Evolutionary conservation across 1,140 invertebrate genomes (phyloP).

Genomic region (Maniola jurtina): DNA sequence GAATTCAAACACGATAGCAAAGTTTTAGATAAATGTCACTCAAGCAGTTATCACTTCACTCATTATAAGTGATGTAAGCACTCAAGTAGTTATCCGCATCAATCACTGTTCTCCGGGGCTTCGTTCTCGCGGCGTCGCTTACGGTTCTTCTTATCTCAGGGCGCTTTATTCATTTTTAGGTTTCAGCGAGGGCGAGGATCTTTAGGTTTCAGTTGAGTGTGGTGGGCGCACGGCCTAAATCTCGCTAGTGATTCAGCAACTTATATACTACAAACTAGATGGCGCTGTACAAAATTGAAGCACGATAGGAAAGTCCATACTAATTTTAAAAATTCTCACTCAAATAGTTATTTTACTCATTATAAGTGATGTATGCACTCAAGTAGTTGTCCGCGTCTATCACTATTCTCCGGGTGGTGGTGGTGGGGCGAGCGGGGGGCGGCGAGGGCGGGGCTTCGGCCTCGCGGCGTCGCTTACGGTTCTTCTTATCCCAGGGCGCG

Average conservation of each 20-base stretch:
- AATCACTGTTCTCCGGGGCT: constrained; percentile 17
- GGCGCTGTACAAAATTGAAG: no score
- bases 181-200: constrained; percentile 69
- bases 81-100: constrained; percentile 57
- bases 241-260: no score
- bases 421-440: neutral
- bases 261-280: no score
- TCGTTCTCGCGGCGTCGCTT: constrained; percentile 35
- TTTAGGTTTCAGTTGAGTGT: no score
- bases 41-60: constrained; percentile 23
- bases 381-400: constrained; percentile 51
- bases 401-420: constrained; percentile 16
- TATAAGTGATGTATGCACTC: constrained; percentile 66
- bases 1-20: neutral
- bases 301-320: neutral
- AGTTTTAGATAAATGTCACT: neutral
- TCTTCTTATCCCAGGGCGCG: constrained; percentile 72
- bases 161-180: no score
- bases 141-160: constrained; percentile 70
- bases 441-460: constrained; percentile 9
- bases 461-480: constrained; percentile 44
- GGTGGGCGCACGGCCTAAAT: no score
- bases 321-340: no score
- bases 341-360: constrained; percentile 33
- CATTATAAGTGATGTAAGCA: constrained; percentile 64